These are phyloP conservation scores for Molorchus minor DNA, from an alignment of 2,888 invertebrate genomes.

Conservation along the genomic window DNA sequence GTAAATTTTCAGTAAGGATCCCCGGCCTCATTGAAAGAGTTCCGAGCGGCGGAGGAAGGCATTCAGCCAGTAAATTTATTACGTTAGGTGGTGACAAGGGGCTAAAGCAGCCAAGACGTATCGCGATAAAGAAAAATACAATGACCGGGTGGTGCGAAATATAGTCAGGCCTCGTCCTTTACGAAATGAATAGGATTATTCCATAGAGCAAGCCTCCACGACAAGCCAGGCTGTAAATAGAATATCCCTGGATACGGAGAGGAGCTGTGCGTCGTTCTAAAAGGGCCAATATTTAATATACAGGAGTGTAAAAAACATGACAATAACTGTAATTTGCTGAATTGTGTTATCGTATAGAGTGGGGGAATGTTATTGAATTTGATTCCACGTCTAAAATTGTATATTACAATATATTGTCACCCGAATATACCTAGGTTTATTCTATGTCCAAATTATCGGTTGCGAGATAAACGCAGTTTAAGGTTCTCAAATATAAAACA, in stretches of 20 bases:
- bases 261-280: no score
- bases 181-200: slow-evolving; percentile 47
- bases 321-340: no score
- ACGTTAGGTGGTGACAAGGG: slow-evolving; percentile 62
- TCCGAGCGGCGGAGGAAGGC: slow-evolving; percentile 43
- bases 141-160: slow-evolving; percentile 51
- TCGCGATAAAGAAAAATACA: slow-evolving; percentile 61
- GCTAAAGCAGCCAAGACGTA: slow-evolving; percentile 60
- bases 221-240: slow-evolving; percentile 18
- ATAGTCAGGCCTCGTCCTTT: slow-evolving; percentile 43
- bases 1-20: slow-evolving; percentile 32
- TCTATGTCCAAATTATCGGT: no score
- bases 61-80: slow-evolving; percentile 62
- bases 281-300: no score
- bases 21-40: slow-evolving; percentile 32
- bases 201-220: slow-evolving; percentile 25
- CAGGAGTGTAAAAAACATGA: no score
- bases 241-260: slow-evolving; percentile 17
- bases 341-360: no score
- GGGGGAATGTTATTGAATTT: no score
- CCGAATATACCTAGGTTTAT: no score
- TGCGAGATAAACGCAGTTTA: no score
- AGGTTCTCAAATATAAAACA: no score
- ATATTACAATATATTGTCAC: no score
- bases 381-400: no score